These are phyloP conservation scores for Leucophora obtusa DNA, from an alignment of 2,888 invertebrate genomes.

Conservation along the genomic window DNA sequence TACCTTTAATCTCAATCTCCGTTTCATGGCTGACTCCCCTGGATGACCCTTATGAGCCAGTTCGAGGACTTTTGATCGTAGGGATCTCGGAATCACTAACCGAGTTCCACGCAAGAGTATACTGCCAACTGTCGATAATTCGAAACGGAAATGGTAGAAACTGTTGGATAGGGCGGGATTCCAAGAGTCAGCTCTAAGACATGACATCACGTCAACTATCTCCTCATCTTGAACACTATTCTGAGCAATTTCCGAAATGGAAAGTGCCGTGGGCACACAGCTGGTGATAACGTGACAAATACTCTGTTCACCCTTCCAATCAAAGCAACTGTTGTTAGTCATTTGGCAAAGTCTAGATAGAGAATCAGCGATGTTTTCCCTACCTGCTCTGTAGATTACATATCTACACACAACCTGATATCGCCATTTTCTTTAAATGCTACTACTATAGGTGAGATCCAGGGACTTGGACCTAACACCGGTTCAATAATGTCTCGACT, in stretches of 20 bases:
- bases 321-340: constrained; percentile 20
- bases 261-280: constrained; percentile 45
- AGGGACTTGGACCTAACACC: too few relatives aligned
- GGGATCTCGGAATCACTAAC: constrained; percentile 37
- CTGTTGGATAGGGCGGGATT: neutral
- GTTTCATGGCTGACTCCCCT: too few relatives aligned
- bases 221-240: constrained; percentile 26
- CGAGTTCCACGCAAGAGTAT: constrained; percentile 51
- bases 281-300: constrained; percentile 27
- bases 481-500: too few relatives aligned
- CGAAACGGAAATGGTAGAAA: constrained; percentile 15
- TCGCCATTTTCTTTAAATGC: too few relatives aligned
- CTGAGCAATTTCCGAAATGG: constrained; percentile 34
- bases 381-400: constrained; percentile 33
- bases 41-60: too few relatives aligned
- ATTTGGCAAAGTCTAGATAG: constrained; percentile 40
- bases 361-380: constrained; percentile 39
- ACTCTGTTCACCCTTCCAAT: constrained; percentile 31
- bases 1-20: too few relatives aligned
- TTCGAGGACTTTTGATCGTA: constrained; percentile 60
- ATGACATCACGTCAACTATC: constrained; percentile 31
- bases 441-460: too few relatives aligned
- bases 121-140: constrained; percentile 54
- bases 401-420: too few relatives aligned
- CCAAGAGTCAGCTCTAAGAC: constrained; percentile 29